phyloP scores from a whole-genome alignment of 2,888 invertebrate species.

The Drosophila silvestris region DNA sequence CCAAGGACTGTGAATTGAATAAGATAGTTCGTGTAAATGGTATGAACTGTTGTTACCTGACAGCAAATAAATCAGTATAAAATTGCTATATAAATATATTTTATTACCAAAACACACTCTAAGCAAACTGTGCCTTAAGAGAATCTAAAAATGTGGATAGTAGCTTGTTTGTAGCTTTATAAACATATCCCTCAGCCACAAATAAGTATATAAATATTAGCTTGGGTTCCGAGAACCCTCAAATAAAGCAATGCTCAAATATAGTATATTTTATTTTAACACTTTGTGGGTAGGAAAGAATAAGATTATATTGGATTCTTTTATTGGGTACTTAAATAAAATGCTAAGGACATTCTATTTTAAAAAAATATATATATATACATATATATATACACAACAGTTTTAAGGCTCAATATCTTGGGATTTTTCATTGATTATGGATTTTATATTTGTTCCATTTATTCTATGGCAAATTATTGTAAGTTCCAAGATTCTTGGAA shows the following conservation, averaged over 20 bases:
- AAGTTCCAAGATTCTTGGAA: background rate
- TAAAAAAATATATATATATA: background rate
- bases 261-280: background rate
- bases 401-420: background rate
- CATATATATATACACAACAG: background rate
- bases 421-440: background rate
- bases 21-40: background rate
- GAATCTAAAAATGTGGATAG: background rate
- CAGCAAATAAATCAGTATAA: constrained; percentile 1
- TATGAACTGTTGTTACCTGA: constrained; percentile 1
- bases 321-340: background rate
- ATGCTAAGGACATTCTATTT: background rate
- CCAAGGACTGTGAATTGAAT: constrained; percentile 11
- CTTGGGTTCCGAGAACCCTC: background rate
- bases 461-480: background rate
- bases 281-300: background rate
- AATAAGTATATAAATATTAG: background rate
- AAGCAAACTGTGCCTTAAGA: background rate
- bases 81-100: background rate
- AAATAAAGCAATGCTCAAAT: background rate
- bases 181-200: background rate
- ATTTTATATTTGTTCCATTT: background rate
- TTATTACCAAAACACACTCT: background rate
- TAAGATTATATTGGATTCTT: background rate
- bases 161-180: background rate